Conservation (phyloP, 1,140 invertebrate species). For the Anagrus nilaparvatae region DNA sequence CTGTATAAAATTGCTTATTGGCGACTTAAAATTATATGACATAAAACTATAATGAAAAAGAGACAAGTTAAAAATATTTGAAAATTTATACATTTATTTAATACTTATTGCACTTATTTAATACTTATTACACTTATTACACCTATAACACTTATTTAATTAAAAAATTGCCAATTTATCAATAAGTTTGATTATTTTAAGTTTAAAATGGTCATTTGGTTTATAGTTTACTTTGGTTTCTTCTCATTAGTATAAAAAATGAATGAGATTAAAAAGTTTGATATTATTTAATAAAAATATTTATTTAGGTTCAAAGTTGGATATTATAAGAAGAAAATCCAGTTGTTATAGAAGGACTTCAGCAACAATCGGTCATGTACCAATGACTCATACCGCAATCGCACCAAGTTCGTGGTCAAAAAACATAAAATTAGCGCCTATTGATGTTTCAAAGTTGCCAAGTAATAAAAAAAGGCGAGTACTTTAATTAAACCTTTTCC, state of each 20-base stretch:
- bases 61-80: too few species aligned
- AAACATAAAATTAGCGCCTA: conserved; percentile 36
- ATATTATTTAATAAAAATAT: not conserved
- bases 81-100: too few species aligned
- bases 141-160: too few species aligned
- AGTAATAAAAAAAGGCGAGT: conserved; percentile 32
- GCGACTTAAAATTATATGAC: too few species aligned
- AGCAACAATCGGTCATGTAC: too few species aligned
- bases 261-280: not conserved
- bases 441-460: conserved; percentile 30
- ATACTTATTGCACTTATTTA: too few species aligned
- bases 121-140: too few species aligned
- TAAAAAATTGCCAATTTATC: too few species aligned
- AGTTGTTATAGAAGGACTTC: conserved; percentile 34
- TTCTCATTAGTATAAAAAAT: not conserved
- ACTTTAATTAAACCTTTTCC: not conserved
- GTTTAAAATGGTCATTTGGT: too few species aligned
- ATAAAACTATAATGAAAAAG: too few species aligned
- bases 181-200: too few species aligned
- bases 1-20: too few species aligned
- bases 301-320: conserved; percentile 20
- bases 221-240: not conserved
- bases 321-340: conserved; percentile 20
- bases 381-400: conserved; percentile 23
- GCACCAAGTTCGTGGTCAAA: conserved; percentile 29